These are phyloP conservation scores for Andrena fulva DNA, from an alignment of 2,888 invertebrate species.

Conservation along the genomic window DNA sequence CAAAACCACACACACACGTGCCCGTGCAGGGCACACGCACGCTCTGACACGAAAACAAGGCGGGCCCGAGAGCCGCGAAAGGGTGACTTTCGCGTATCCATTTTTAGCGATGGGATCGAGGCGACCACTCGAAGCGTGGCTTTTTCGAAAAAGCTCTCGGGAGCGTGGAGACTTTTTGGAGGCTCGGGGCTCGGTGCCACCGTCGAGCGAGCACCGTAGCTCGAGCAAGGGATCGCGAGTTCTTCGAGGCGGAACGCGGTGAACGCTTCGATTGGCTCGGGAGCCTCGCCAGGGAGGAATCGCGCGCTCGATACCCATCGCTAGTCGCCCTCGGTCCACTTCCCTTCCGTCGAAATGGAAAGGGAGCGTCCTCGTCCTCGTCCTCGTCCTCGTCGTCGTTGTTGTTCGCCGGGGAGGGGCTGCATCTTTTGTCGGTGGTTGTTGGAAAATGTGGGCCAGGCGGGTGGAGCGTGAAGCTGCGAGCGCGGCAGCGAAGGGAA, in stretches of 20 bases:
- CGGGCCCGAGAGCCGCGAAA: not conserved
- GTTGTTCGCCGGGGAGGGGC: not conserved
- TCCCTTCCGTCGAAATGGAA: constrained; percentile 9
- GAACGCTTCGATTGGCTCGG: not conserved
- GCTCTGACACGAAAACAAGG: not conserved
- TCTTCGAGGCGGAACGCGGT: not conserved
- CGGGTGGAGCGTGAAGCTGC: constrained; percentile 36
- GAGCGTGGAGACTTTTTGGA: not conserved
- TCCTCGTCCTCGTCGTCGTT: constrained; percentile 17
- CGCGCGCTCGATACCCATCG: constrained; percentile 19
- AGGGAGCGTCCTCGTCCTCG: constrained; percentile 12
- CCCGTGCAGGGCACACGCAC: not conserved
- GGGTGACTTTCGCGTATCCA: not conserved
- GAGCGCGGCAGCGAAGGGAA: not conserved
- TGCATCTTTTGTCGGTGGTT: constrained; percentile 40
- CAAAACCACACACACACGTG: not conserved
- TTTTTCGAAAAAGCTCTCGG: not conserved
- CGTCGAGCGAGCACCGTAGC: not conserved
- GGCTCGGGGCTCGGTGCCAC: not conserved
- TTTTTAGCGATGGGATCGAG: constrained; percentile 16
- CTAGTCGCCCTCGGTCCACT: constrained; percentile 14
- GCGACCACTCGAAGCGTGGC: constrained; percentile 20
- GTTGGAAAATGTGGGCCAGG: constrained; percentile 49
- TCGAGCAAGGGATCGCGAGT: not conserved
- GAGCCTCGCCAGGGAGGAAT: not conserved